Base-by-base conservation (phyloP, 2,797 vertebrate species). In the Tamandua tetradactyla region DNA sequence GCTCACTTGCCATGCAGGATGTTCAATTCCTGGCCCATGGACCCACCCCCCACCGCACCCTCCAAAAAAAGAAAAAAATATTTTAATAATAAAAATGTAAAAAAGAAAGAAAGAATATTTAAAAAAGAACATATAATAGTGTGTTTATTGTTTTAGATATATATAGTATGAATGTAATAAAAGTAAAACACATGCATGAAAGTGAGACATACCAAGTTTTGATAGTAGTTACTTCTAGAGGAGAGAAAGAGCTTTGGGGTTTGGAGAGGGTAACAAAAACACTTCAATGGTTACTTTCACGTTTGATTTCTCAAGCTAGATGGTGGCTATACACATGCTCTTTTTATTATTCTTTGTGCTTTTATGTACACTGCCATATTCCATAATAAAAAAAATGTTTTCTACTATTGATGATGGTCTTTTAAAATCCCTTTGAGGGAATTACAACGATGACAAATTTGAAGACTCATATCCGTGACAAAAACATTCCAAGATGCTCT, bases 301-400 rank as follows among this genome's bases (percentile, higher is more conserved):
- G 44, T 79, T 78, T 49, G 55, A 44, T 79, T 79, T 44, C 37
- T 91, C 62, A 81, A 3, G 11, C 7, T 2, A 9, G 12, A 2
- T 52, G 23, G 17, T 59, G 11, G 35, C n/a, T 49, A 35, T 15
- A 4, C 11, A 32, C n/a, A 35, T 79, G 84, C 96, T 66, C 37
- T 57, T 87, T 87, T 52, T 88, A 59, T 64, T 87, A 71, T 76
- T 82, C 18, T 80, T 79, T 72, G 2, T 49, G 15, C 44, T 85
- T 94, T 88, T 69, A 76, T 42, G 37, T 87, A 59, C 22, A 79
- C 37, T 87, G 57, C 64, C 92, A 76, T 89, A 75, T 68, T 94
- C 95, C 75, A 59, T 42, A 78, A 68, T 94, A 83, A 76, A 92
- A 92, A n/a, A 92, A 61, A 82, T 68, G 72, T 47, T 72, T 89